Percentiles rank a stretch among this genome's conserved stretches.
Conservation (phyloP, 2,113 vertebrate species). For the Callorhinus ursinus region DNA sequence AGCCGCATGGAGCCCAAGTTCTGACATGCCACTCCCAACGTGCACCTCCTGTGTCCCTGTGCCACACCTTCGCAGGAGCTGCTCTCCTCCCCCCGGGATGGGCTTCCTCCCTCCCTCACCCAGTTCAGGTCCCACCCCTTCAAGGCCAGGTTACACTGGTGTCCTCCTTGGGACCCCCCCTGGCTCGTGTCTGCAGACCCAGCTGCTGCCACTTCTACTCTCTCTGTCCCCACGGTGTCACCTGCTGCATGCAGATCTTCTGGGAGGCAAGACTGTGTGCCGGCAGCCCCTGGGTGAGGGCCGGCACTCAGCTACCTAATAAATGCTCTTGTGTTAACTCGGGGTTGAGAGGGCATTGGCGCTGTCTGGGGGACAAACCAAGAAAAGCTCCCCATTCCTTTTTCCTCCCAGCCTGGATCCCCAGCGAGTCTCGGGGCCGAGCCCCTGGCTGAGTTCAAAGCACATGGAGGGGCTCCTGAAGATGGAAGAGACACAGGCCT, state of each 20-base stretch:
- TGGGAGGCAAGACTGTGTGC: background rate
- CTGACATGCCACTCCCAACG: rapidly evolving
- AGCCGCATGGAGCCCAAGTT: rapidly evolving
- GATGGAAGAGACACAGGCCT: background rate
- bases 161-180: background rate
- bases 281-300: background rate
- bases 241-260: background rate
- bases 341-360: rapidly evolving
- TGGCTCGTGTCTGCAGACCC: rapidly evolving
- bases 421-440: background rate
- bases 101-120: background rate
- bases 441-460: background rate
- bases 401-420: too few species aligned
- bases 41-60: rapidly evolving
- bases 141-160: background rate
- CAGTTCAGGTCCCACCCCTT: background rate
- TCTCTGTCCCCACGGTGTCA: background rate
- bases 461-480: background rate
- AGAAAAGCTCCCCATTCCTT: background rate
- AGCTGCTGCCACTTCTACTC: rapidly evolving
- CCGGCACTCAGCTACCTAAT: background rate
- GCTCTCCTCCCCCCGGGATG: rapidly evolving
- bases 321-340: background rate
- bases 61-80: background rate
- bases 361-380: background rate